Percentiles rank a stretch among this genome's conserved stretches.
Conservation (phyloP, 2,113 vertebrate genomes). For the Stictonetta naevosa region DNA sequence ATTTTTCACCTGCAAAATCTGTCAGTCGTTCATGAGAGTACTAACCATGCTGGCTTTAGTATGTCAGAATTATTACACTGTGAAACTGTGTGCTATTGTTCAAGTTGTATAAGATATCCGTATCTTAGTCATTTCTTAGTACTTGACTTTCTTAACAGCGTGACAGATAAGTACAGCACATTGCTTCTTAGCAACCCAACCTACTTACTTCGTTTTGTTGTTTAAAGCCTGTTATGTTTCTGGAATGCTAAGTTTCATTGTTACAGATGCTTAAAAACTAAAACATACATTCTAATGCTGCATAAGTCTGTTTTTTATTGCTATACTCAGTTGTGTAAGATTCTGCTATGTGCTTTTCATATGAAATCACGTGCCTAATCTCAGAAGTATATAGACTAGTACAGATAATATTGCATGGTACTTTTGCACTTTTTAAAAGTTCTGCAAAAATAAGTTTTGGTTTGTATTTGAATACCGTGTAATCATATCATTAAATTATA, state of each 20-base stretch:
- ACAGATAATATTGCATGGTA: neutral
- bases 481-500: neutral
- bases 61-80: neutral
- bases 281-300: neutral
- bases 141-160: neutral
- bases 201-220: neutral
- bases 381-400: neutral
- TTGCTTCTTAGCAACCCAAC: constrained; percentile 1
- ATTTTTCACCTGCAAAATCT: neutral
- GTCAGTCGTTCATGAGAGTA: neutral
- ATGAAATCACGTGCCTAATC: neutral
- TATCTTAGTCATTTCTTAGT: neutral
- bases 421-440: neutral
- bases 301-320: neutral
- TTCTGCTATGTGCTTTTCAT: neutral
- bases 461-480: neutral
- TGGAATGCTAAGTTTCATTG: neutral
- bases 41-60: neutral
- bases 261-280: neutral
- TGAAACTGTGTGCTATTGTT: neutral
- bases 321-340: neutral
- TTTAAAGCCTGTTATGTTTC: neutral
- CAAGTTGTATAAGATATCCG: neutral
- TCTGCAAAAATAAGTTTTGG: neutral
- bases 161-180: neutral